Conservation (phyloP, 2,888 invertebrate species). For the Iphiclides podalirius region DNA sequence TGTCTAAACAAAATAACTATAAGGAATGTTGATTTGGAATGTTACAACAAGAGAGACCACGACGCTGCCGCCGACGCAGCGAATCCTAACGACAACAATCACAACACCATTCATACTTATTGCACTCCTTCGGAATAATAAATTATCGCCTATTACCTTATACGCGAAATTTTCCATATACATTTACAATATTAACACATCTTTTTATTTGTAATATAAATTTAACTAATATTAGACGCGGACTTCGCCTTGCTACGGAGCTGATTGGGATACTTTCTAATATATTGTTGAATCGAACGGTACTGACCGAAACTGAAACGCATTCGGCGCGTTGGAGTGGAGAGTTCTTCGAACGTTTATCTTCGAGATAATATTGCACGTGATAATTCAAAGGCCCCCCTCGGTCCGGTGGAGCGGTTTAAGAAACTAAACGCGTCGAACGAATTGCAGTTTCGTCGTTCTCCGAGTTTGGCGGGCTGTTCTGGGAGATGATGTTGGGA, state of each 20-base stretch:
- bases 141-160: conserved; percentile 70
- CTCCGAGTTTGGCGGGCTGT: conserved; percentile 7
- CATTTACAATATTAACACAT: conserved; percentile 79
- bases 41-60: conserved; percentile 52
- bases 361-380: conserved; percentile 36
- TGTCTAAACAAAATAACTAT: conserved; percentile 39
- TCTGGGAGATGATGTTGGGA: not conserved
- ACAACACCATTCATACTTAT: conserved; percentile 77
- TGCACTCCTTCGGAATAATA: conserved; percentile 75
- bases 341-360: conserved; percentile 29
- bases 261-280: conserved; percentile 18
- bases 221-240: conserved; percentile 70
- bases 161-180: conserved; percentile 63
- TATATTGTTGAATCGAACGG: conserved; percentile 22
- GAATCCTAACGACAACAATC: conserved; percentile 70
- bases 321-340: conserved; percentile 43
- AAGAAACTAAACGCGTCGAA: conserved; percentile 44
- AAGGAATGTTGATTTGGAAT: conserved; percentile 67
- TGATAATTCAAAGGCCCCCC: conserved; percentile 28
- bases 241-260: conserved; percentile 51
- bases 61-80: conserved; percentile 34
- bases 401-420: conserved; percentile 18
- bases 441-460: conserved; percentile 51
- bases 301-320: conserved; percentile 48
- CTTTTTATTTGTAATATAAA: conserved; percentile 67